phyloP scores from a whole-genome alignment of 2,113 vertebrate species.

The Ciconia boyciana region DNA sequence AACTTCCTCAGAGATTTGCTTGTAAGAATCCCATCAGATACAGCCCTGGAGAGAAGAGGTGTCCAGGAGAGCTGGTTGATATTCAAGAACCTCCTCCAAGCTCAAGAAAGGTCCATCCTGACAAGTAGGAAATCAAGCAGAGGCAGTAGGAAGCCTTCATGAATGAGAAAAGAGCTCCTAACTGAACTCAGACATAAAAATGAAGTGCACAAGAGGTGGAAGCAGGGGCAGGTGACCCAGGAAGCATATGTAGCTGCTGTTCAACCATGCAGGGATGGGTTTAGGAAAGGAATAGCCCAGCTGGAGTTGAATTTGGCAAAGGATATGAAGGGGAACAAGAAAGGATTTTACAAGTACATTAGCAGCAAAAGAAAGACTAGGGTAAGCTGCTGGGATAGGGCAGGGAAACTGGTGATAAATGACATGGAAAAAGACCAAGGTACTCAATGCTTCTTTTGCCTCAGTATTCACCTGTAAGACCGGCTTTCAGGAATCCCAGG shows the following conservation, averaged over 20 bases:
- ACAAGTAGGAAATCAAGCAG: not conserved
- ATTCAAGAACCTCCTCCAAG: not conserved
- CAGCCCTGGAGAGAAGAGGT: not conserved
- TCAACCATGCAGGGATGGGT: not conserved
- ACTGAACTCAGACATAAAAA: not conserved
- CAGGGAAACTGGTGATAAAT: not conserved
- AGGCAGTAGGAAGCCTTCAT: not conserved
- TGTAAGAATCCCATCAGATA: not conserved
- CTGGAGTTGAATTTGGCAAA: not conserved
- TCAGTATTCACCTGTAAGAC: not conserved
- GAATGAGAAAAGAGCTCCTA: not conserved
- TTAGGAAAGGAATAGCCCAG: not conserved
- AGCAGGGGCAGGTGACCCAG: not conserved
- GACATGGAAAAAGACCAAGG: not conserved
- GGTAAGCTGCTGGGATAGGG: not conserved
- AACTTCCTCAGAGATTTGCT: no score
- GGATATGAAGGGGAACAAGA: not conserved
- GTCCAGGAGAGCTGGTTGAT: not conserved
- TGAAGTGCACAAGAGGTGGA: not conserved
- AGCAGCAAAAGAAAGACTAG: not conserved
- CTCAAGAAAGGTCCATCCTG: not conserved
- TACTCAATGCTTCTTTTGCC: not conserved
- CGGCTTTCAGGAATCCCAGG: not conserved
- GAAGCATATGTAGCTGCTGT: not conserved
- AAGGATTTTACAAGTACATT: not conserved